A percentile compares a stretch with the other conserved stretches of the same genome.
Evolutionary conservation across 2,888 invertebrate genomes (phyloP).

Genomic region (Folsomia candida): DNA sequence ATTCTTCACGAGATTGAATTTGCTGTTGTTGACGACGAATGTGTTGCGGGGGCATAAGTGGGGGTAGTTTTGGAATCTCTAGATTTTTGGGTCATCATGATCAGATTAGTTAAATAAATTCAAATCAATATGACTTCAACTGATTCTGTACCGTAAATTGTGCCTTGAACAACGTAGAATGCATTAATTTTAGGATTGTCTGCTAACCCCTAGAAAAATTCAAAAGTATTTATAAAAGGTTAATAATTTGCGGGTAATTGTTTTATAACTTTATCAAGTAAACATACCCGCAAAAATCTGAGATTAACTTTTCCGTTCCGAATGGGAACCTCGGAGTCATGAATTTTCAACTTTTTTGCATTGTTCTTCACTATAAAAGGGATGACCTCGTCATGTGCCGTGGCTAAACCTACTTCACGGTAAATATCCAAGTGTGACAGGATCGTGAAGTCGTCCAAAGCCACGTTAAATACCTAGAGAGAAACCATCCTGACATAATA

Average conservation of each 20-base stretch:
- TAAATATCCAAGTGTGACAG: slow-evolving; percentile 91
- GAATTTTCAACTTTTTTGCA: slow-evolving; percentile 63
- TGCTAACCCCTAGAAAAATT: slow-evolving; percentile 66
- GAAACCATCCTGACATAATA: neutral
- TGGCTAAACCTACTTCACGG: slow-evolving; percentile 83
- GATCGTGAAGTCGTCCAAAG: slow-evolving; percentile 85
- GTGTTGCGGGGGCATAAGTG: neutral
- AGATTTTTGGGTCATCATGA: no score
- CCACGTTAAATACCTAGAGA: slow-evolving; percentile 78
- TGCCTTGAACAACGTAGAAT: slow-evolving; percentile 82
- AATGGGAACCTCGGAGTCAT: slow-evolving; percentile 80
- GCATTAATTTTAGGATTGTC: slow-evolving; percentile 98
- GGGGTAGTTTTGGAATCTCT: slow-evolving; percentile 7
- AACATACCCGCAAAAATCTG: slow-evolving; percentile 72
- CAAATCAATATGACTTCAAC: neutral
- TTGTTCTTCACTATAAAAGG: slow-evolving; percentile 74
- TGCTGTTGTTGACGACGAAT: no score
- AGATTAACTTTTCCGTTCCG: slow-evolving; percentile 75
- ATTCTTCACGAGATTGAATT: no score
- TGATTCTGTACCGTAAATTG: slow-evolving; percentile 61
- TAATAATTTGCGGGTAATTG: neutral
- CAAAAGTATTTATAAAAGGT: neutral
- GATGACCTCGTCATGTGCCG: slow-evolving; percentile 90
- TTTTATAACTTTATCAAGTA: neutral
- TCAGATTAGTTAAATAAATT: neutral